phyloP scores from a whole-genome alignment of 2,113 vertebrate genomes.

The Tyrannus savana region DNA sequence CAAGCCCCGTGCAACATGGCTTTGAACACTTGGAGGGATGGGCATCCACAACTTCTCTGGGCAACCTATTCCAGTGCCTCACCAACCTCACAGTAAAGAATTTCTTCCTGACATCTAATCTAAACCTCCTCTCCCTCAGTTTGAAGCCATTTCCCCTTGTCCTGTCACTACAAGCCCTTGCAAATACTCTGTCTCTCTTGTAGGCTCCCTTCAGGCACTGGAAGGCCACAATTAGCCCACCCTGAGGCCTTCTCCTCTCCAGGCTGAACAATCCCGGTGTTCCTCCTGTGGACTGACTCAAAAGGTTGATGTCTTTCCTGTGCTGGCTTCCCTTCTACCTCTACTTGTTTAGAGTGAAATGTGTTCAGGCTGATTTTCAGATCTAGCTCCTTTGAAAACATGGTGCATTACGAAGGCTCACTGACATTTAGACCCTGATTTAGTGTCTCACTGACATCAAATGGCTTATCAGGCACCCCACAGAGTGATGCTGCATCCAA shows the following conservation, averaged over 20 bases:
- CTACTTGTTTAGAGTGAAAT: not conserved
- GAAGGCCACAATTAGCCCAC: not conserved
- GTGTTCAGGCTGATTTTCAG: not conserved
- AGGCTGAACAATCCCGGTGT: not conserved
- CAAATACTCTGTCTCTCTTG: not conserved
- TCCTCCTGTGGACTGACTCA: not conserved
- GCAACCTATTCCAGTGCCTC: not conserved
- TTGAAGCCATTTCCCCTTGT: not conserved
- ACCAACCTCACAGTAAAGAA: not conserved
- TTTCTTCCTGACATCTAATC: not conserved
- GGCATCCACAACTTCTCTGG: not conserved
- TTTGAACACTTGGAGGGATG: not conserved
- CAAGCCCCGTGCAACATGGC: no score
- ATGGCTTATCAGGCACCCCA: not conserved
- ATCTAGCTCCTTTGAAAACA: not conserved
- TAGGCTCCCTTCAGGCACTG: not conserved
- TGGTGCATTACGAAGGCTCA: not conserved
- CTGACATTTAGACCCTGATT: not conserved
- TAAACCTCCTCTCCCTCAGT: not conserved
- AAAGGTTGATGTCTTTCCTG: not conserved
- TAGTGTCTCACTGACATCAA: not conserved
- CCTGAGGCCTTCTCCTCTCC: not conserved
- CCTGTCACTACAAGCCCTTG: not conserved
- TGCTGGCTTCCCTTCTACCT: not conserved
- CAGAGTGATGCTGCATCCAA: not conserved